These are phyloP conservation scores for Antrozous pallidus DNA, from an alignment of 2,797 vertebrate genomes.

Conservation along the genomic window DNA sequence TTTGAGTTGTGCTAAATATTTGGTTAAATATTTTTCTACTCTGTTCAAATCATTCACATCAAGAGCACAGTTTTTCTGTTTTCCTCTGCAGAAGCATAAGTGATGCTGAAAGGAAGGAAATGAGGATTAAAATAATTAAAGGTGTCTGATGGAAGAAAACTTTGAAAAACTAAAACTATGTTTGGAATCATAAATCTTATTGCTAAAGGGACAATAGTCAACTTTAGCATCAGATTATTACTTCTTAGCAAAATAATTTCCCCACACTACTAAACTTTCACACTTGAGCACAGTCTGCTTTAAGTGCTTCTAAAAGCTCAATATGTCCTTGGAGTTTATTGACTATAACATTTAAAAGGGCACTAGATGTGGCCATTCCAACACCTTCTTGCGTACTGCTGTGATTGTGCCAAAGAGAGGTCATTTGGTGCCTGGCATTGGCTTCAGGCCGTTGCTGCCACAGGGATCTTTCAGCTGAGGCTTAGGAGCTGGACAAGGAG, in stretches of 20 bases:
- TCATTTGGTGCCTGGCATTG: neutral
- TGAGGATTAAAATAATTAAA: neutral
- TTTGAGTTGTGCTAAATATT: neutral
- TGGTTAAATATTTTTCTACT: conserved; percentile 36
- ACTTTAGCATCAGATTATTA: neutral
- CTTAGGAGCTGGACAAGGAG: neutral
- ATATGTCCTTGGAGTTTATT: neutral
- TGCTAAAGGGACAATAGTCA: neutral
- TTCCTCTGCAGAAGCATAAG: neutral
- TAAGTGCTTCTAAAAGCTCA: neutral
- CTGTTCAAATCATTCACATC: neutral
- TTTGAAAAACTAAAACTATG: neutral
- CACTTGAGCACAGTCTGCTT: neutral
- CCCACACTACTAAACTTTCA: neutral
- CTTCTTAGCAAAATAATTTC: neutral
- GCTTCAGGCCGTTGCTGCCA: neutral
- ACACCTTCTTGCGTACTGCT: neutral
- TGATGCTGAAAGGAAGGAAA: neutral
- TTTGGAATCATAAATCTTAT: neutral
- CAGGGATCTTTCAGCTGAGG: neutral
- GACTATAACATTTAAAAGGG: neutral
- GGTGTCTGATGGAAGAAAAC: neutral
- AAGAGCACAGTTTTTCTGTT: conserved; percentile 29
- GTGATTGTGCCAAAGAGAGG: neutral
- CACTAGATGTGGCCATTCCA: neutral